Evolutionary conservation across 2,113 vertebrate genomes (phyloP).

Genomic region (Dryoscopus gambensis): DNA sequence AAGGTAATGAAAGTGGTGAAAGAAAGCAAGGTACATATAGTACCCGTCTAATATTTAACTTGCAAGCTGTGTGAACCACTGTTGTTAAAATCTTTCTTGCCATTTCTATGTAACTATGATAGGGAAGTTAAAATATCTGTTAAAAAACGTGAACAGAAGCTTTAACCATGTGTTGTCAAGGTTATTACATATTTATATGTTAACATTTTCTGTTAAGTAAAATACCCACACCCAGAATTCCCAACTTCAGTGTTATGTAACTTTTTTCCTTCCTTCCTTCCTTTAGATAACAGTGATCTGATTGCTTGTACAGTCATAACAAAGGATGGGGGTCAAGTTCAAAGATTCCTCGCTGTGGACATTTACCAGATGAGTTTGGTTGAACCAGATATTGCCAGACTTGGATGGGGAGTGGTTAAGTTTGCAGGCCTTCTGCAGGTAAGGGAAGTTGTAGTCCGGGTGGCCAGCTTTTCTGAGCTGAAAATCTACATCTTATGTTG

Average conservation of each 20-base stretch:
- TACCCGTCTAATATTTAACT: neutral
- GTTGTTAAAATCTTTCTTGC: neutral
- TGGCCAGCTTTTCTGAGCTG: neutral
- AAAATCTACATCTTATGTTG: neutral
- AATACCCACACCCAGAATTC: neutral
- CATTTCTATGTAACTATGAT: neutral
- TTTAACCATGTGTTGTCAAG: neutral
- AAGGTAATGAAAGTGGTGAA: neutral
- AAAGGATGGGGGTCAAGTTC: slow-evolving; percentile 90
- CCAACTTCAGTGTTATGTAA: neutral
- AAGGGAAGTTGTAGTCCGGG: neutral
- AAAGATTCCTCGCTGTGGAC: slow-evolving; percentile 94
- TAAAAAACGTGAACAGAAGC: neutral
- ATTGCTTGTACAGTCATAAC: slow-evolving; percentile 95
- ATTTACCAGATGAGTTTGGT: slow-evolving; percentile 98
- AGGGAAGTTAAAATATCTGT: neutral
- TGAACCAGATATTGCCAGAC: slow-evolving; percentile 90
- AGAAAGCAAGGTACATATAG: neutral
- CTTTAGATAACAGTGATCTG: slow-evolving; percentile 94
- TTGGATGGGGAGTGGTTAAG: slow-evolving; percentile 97
- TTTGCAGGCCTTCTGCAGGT: slow-evolving; percentile 96
- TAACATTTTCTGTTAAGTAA: neutral
- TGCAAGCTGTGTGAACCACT: neutral
- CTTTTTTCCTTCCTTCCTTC: neutral
- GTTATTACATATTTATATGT: neutral